Evolutionary conservation across 2,113 vertebrate genomes (phyloP).

Genomic region (Xyrauchen texanus): DNA sequence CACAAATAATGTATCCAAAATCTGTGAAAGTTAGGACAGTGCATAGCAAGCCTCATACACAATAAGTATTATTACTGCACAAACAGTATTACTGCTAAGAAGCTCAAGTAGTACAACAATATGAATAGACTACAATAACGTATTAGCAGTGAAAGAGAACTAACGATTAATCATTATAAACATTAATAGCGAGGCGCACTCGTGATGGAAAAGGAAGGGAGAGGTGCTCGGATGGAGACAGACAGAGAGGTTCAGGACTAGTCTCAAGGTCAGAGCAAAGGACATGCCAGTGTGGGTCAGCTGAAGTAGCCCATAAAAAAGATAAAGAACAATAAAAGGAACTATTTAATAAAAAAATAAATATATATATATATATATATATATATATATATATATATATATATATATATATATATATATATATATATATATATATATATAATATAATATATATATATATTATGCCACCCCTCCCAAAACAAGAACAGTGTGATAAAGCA

Average conservation of each 20-base stretch:
- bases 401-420: too few relatives aligned
- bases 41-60: too few relatives aligned
- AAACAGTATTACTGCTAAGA: too few relatives aligned
- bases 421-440: slow-evolving; percentile 64
- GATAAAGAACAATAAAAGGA: slow-evolving; percentile 93
- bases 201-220: slow-evolving; percentile 66
- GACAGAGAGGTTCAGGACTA: slow-evolving; percentile 56
- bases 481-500: slow-evolving; percentile 69
- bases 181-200: slow-evolving; percentile 55
- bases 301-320: slow-evolving; percentile 79
- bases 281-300: slow-evolving; percentile 69
- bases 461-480: slow-evolving; percentile 70
- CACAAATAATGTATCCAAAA: too few relatives aligned
- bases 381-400: too few relatives aligned
- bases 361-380: slow-evolving; percentile 44
- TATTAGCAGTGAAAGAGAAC: too few relatives aligned
- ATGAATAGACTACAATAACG: too few relatives aligned
- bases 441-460: too few relatives aligned
- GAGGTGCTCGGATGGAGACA: slow-evolving; percentile 64
- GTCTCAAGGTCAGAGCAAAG: slow-evolving; percentile 71
- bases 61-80: too few relatives aligned
- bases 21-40: too few relatives aligned
- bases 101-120: too few relatives aligned
- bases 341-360: slow-evolving; percentile 74
- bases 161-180: too few relatives aligned